These are phyloP conservation scores for Troides aeacus DNA, from an alignment of 2,888 invertebrate species.

Conservation along the genomic window DNA sequence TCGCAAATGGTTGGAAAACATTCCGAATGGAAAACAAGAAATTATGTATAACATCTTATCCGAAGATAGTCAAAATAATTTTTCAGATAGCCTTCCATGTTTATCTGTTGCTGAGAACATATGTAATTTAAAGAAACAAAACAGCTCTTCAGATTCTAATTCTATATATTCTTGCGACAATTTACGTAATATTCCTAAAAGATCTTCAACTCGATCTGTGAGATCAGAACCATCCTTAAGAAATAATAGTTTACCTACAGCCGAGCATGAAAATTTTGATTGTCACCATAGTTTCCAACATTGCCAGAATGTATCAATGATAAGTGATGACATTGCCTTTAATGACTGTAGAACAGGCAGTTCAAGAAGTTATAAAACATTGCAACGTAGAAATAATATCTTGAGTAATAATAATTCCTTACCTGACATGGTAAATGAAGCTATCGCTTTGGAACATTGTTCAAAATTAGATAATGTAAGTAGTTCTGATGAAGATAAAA, in stretches of 20 bases:
- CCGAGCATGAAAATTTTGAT: constrained; percentile 55
- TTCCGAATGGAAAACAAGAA: constrained; percentile 74
- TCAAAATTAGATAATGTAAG: constrained; percentile 63
- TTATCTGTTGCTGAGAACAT: constrained; percentile 53
- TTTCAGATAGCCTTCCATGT: constrained; percentile 61
- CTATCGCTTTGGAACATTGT: constrained; percentile 79
- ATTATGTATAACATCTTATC: constrained; percentile 49
- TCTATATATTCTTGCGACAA: constrained; percentile 52
- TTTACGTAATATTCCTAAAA: constrained; percentile 47
- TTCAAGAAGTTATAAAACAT: constrained; percentile 45
- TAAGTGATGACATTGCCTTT: constrained; percentile 58
- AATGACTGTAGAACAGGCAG: constrained; percentile 50
- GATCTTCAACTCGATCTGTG: constrained; percentile 61
- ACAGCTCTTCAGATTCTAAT: constrained; percentile 59
- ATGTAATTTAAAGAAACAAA: constrained; percentile 59
- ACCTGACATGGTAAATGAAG: constrained; percentile 85
- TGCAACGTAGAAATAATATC: constrained; percentile 46
- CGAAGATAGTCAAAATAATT: constrained; percentile 47
- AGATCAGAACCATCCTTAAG: constrained; percentile 68
- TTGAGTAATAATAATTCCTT: constrained; percentile 61
- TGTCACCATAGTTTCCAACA: constrained; percentile 47
- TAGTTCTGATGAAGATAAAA: constrained; percentile 69
- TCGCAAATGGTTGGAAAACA: constrained; percentile 87
- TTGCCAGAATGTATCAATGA: constrained; percentile 55
- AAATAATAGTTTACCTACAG: constrained; percentile 67